Base-by-base conservation (phyloP, 1,140 invertebrate species). In the Dendrolimus punctatus region DNA sequence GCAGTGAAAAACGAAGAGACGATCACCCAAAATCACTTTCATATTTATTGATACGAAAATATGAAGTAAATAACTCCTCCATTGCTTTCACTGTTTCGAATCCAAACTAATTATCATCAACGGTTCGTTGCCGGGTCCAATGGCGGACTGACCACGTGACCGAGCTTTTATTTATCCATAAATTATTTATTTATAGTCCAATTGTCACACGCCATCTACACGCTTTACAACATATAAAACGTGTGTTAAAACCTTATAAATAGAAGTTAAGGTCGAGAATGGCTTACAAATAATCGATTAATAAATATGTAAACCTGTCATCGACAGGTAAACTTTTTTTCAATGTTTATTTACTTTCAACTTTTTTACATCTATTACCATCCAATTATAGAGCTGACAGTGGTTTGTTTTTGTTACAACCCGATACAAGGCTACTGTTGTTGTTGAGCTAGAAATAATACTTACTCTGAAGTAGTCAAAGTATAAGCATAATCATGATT, bases 71-170 rank as follows among this genome's bases (percentile, higher is more conserved):
- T 46, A 38, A n/a, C 8, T n/a, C 9, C 54, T 61, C 59, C 49
- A 51, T 50, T 8, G 23, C 39, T 38, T 51, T 54, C 40, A 38
- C 40, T 57, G 51, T 61, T 7, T 37, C 10, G 51, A 44, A 37
- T 57, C 40, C 49, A 45, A 38, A 44, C 54, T 57, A 57, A 62
- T 57, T 63, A 60, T 57, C 43, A 45, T 62, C 60, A 65, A 51
- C 60, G 41, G 51, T 41, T 53, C 55, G 56, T 49, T 57, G 53
- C 51, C 54, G 55, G 48, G 56, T 60, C 50, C 62, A 57, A 62
- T 57, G 49, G 50, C 47, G 41, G 55, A 38, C 46, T 42, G 9
- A 60, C 62, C 67, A 70, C 64, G 62, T 67, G 68, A 70, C 57
- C 55, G 47, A 8, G 50, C 53, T 57, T 64, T 61, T 64, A 60